These are phyloP conservation scores for Axea sp. DNA, from an alignment of 2,888 invertebrate species.

Conservation along the genomic window DNA sequence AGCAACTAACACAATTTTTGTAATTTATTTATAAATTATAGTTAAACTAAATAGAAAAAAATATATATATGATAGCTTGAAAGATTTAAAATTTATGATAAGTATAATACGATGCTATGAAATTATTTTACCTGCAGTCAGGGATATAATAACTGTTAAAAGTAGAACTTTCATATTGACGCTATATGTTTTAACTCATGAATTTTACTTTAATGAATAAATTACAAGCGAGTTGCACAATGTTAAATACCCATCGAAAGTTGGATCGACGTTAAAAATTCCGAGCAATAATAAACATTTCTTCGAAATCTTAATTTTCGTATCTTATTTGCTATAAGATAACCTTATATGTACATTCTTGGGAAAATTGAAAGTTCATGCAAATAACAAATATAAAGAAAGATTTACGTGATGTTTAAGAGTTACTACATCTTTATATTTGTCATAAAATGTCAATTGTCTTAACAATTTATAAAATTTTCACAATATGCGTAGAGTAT, in stretches of 20 bases:
- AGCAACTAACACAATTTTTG: too few species aligned
- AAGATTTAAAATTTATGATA: too few species aligned
- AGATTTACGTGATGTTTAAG: too few species aligned
- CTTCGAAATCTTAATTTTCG: constrained; percentile 8
- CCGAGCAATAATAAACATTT: neutral
- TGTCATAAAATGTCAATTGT: too few species aligned
- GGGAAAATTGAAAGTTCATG: constrained; percentile 5
- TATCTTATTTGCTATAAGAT: constrained; percentile 23
- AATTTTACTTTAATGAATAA: constrained; percentile 10
- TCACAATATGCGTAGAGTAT: too few species aligned
- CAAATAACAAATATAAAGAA: constrained; percentile 24
- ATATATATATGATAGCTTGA: too few species aligned
- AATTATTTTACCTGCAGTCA: constrained; percentile 15
- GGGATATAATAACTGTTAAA: constrained; percentile 1
- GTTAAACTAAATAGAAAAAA: too few species aligned
- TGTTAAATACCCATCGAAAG: constrained; percentile 23
- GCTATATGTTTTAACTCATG: neutral
- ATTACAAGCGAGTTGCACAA: constrained; percentile 14
- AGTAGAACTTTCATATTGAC: constrained; percentile 23
- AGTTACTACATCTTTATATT: too few species aligned
- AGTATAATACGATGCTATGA: neutral
- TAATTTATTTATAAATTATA: too few species aligned
- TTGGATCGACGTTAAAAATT: neutral
- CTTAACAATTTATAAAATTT: too few species aligned
- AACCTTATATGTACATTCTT: neutral